Base-by-base conservation (phyloP, 2,888 invertebrate genomes). In the Linnaemya vulpina region DNA sequence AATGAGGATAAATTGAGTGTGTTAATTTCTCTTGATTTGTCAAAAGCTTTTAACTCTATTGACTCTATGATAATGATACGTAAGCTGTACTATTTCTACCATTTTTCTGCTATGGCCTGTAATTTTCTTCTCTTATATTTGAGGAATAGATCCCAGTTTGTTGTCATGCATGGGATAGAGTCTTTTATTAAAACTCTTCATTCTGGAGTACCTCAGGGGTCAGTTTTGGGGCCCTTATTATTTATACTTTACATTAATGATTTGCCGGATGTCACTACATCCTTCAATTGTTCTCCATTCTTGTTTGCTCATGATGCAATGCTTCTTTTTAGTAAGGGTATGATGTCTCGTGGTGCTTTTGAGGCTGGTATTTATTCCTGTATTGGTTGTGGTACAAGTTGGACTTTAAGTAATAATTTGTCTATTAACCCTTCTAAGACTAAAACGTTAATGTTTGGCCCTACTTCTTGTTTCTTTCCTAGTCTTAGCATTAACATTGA, bases 41-140 rank as follows among this genome's bases (percentile, higher is more conserved):
- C 65, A 3, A 58, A 76, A 15, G 76, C 67, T 5, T 76, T 74
- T 51, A 62, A 62, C n/a, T 60, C 46, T 8, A 62, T 73, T 8
- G 5, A 7, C 15, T 30, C 25, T 55, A 7, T 3, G n/a, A 15
- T 11, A 3, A 20, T 63, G 53, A 53, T 75, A 30, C 30, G 30
- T 30, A 30, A 40, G 3, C 10, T 5, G 51, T 17, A 11, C 63
- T 75, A 10, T 15, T 1, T 11, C 4, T 9, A 53, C 3, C 15
- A 58, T 7, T 67, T 67, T 25, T 53, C 53, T 53, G 30, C 53
- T 5, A 4, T 53, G 0, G 38, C 53, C 1, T 70, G 67, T 11
- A 65, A n/a, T 10, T 22, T 65, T 1, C 15, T 43, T n/a, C 5
- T 25, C 7, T 65, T 25, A 0, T 62, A 46, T 13, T 5, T 65